Evolutionary conservation across 2,888 invertebrate genomes (phyloP), one percentile per base, ranked within the genome.

Genomic region (Entomobrya multifasciata): DNA sequence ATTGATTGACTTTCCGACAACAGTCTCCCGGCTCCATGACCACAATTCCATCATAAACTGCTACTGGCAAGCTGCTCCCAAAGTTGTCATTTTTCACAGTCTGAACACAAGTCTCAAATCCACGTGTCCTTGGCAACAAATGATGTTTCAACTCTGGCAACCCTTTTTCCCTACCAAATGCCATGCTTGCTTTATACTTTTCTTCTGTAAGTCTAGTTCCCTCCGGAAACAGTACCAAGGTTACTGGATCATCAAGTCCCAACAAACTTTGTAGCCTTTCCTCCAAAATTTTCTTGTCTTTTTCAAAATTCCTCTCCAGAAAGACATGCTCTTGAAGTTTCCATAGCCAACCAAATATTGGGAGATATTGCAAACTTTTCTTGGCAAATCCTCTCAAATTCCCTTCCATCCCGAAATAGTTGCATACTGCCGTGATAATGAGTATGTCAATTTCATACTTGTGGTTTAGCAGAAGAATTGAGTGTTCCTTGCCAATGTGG

Each of bases 381-480:
- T 99, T 99, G 0, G 97, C 97, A 92, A 97, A 98, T 0, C 98
- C 97, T 94, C 98, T 98, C 91, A 97, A 97, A 92, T 97, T 97
- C 91, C 98, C 98, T 90, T 98, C 93, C 89, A 97, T 95, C 90
- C 94, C 93, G 90, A 96, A 94, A 91, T 96, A 94, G 91, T 98
- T 97, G 92, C 96, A 95, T 91, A 97, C 95, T 92, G 97, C 95
- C 98, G 98, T 98, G 22, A 98, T 97, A 93, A 97, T 95, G 0
- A 99, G 93, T 98, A 98, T 98, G 93, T 99, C 99, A 91, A 98
- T 95, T 94, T 99, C 98, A 93, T 97, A 98, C 55, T 96, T 95
- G 92, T 99, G 98, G 93, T 99, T 99, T 96, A 98, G 97, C 76
- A 98, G 93, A 72, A 97, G 95, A 91, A 97, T 95, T 11, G 96